Evolutionary conservation across 2,888 invertebrate species (phyloP), one percentile per base, ranked within the genome.

Genomic region (Merodon equestris): DNA sequence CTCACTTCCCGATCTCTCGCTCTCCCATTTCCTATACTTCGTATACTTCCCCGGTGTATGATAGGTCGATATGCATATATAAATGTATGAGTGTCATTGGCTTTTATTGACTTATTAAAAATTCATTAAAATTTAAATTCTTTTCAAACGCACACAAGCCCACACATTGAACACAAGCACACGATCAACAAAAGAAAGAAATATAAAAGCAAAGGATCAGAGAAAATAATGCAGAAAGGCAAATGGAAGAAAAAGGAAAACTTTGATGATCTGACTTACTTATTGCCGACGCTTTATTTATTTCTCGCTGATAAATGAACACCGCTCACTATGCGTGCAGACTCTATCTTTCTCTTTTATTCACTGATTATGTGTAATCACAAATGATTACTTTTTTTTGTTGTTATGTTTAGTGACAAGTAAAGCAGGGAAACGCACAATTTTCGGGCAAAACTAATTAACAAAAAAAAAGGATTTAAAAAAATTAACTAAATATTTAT

Each of bases 41-140:
- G 34, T 13, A 12, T 14, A 36, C 7, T 27, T 12, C 15, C 13
- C 13, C 7, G 12, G n/a, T n/a, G 3, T n/a, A n/a, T n/a, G 27
- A 27, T 27, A 27, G 7, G 27, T 48, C 19, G 42, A 42, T 12
- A 13, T 7, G 42, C 13, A 42, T 42, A 42, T 42, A 13, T 10
- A 42, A 3, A 1, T 42, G 13, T 72, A 64, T 58, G 64, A 58
- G 58, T 76, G 75, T 75, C 75, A 70, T 71, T 76, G 75, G 76
- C 58, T 76, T 76, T 66, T 64, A 71, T 76, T 76, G 71, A 60
- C 66, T 71, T 76, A 66, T 71, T 76, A 60, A 76, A 76, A 66
- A 76, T 71, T 71, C 71, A 60, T 71, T 76, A 64, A 58, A 60
- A 50, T 71, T 66, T 1, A 71, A 71, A 71, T 71, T 76, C 60